Percentiles rank a stretch among this genome's conserved stretches.
Evolutionary conservation across 2,113 vertebrate species (phyloP).

Genomic region (Pterocles orientalis): DNA sequence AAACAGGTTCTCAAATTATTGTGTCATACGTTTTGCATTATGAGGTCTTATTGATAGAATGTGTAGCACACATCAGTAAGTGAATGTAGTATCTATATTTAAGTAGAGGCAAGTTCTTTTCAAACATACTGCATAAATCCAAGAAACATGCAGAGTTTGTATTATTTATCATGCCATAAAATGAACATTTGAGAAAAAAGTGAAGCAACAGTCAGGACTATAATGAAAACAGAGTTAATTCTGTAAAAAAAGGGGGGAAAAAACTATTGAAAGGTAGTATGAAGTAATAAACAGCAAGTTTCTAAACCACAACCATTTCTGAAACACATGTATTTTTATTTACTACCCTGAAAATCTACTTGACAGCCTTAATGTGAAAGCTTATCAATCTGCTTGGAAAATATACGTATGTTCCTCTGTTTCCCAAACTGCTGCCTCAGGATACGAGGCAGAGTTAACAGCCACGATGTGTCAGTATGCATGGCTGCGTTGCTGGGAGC

Average conservation of each 20-base stretch:
- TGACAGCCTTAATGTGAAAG: slow-evolving; percentile 48
- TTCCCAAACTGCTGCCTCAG: slow-evolving; percentile 39
- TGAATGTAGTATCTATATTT: not conserved
- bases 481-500: slow-evolving; percentile 1
- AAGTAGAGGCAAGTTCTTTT: slow-evolving; percentile 11
- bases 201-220: slow-evolving; percentile 1
- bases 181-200: slow-evolving; percentile 30
- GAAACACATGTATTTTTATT: slow-evolving; percentile 18
- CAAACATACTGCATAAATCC: not conserved
- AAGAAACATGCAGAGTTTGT: not conserved
- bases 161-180: slow-evolving; percentile 51
- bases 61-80: not conserved
- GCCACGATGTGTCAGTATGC: slow-evolving; percentile 29
- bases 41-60: not conserved
- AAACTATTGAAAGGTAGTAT: slow-evolving; percentile 22
- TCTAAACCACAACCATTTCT: not conserved
- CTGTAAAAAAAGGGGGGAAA: not conserved
- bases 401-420: slow-evolving; percentile 19
- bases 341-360: slow-evolving; percentile 55
- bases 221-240: slow-evolving; percentile 37
- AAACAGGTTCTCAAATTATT: not conserved
- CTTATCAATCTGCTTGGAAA: slow-evolving; percentile 50
- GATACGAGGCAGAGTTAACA: slow-evolving; percentile 39
- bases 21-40: not conserved
- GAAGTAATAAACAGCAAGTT: not conserved